Evolutionary conservation across 2,888 invertebrate species (phyloP).

Genomic region (Biston stratarius): DNA sequence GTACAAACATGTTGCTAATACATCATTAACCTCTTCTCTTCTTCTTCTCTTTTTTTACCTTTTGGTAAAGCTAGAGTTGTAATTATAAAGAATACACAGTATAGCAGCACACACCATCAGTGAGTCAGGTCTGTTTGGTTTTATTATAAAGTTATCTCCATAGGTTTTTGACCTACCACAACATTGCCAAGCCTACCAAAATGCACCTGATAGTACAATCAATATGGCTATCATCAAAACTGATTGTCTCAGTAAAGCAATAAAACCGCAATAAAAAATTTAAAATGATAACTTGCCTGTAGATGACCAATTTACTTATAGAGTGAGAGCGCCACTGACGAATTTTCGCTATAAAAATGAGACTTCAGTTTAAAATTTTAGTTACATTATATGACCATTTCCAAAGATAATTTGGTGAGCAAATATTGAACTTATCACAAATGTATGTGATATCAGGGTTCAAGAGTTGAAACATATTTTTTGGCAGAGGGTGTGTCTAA

Average conservation of each 20-base stretch:
- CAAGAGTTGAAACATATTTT: neutral
- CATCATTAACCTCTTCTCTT: too few species aligned
- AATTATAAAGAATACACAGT: too few species aligned
- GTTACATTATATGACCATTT: neutral
- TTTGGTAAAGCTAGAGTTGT: too few species aligned
- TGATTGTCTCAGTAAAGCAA: neutral
- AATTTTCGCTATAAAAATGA: neutral
- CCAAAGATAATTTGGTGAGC: neutral
- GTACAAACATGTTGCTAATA: too few species aligned
- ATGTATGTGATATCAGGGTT: conserved; percentile 5
- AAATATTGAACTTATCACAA: neutral
- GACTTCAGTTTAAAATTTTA: neutral
- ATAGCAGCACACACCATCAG: too few species aligned
- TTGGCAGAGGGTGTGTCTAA: neutral
- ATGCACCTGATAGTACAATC: neutral
- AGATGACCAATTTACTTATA: neutral
- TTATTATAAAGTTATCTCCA: too few species aligned
- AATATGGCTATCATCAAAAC: neutral
- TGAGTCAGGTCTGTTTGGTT: too few species aligned
- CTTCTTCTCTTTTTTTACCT: too few species aligned
- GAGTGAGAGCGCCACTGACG: neutral
- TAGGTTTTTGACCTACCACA: neutral
- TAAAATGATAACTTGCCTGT: too few species aligned
- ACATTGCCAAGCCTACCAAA: too few species aligned
- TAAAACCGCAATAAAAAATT: neutral